Evolutionary conservation across 2,888 invertebrate genomes (phyloP), one percentile per base, ranked within the genome.

Genomic region (Lochmaea capreae): DNA sequence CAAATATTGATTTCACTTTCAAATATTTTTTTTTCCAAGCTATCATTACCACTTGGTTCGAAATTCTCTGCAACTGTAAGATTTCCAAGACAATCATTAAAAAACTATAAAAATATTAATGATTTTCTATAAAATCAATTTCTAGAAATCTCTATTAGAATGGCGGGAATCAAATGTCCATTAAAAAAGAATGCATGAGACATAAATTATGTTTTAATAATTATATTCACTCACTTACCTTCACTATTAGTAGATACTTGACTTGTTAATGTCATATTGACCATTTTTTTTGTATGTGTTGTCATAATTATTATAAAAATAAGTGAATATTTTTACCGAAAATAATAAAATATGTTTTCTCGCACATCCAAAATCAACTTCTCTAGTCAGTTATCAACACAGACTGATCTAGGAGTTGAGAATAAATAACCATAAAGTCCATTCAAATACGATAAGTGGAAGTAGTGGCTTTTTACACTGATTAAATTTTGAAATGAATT

Each of bases 381-480:
- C 46, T 49, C 46, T 49, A 8, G 46, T 14, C 46, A 57, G 22
- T 57, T 57, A 57, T 57, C 18, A 57, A 18, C 57, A 57, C 18
- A 57, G 18, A 18, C 57, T 22, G 57, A 57, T 10, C 57, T 49
- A 49, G 46, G 14, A 49, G 46, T 49, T 49, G 46, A 49, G 57
- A 22, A 22, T 57, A 57, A 57, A 57, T 18, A 57, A 57, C 57
- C 11, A 22, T 18, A 12, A 57, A 57, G 57, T 57, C 57, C 57
- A 57, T 57, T 16, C 9, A 52, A 52, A 57, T 57, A 16, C 57
- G 18, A 3, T 57, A 57, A 57, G 18, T 57, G 5, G 57, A 10
- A 57, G n/a, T n/a, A n/a, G n/a, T n/a, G n/a, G 57, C 22, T 57
- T 57, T 57, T 57, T 57, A 18, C 57, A 57, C 18, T 57, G 18